Evolutionary conservation across 2,797 vertebrate species (phyloP).

Genomic region (Morelia viridis): DNA sequence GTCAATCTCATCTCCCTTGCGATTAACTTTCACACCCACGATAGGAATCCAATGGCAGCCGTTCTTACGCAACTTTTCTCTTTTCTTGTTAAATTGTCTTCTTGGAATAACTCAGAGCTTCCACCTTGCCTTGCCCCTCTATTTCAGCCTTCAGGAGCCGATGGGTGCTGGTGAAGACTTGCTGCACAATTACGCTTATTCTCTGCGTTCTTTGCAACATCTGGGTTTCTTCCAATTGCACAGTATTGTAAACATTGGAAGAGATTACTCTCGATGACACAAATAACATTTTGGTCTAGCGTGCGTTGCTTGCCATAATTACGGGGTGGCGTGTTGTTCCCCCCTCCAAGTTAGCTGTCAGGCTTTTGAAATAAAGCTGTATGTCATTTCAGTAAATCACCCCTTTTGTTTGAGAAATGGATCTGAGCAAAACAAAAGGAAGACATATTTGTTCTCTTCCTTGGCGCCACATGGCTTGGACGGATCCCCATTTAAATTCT

Average conservation of each 20-base stretch:
- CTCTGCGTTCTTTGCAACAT: neutral
- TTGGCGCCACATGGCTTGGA: accelerated
- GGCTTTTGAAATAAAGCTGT: neutral
- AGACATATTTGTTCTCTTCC: conserved; percentile 11
- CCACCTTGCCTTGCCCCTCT: neutral
- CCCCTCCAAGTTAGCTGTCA: conserved; percentile 44
- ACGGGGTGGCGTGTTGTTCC: neutral
- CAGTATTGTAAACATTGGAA: neutral
- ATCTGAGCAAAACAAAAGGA: neutral
- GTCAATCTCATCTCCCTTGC: too few relatives aligned
- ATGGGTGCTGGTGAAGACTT: neutral
- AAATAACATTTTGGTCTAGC: conserved; percentile 18
- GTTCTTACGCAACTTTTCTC: neutral
- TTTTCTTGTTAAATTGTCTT: neutral
- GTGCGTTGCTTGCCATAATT: neutral
- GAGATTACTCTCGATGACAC: conserved; percentile 1
- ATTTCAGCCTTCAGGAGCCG: neutral
- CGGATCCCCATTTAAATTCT: conserved; percentile 23
- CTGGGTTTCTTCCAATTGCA: neutral
- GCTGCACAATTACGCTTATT: neutral
- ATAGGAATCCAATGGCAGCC: neutral
- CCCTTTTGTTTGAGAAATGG: conserved; percentile 34
- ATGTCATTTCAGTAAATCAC: neutral
- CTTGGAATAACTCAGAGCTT: neutral
- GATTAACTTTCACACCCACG: neutral